Evolutionary conservation across 64 coral and sea anemone species (phyloP).

Genomic region (Montipora capricornis): DNA sequence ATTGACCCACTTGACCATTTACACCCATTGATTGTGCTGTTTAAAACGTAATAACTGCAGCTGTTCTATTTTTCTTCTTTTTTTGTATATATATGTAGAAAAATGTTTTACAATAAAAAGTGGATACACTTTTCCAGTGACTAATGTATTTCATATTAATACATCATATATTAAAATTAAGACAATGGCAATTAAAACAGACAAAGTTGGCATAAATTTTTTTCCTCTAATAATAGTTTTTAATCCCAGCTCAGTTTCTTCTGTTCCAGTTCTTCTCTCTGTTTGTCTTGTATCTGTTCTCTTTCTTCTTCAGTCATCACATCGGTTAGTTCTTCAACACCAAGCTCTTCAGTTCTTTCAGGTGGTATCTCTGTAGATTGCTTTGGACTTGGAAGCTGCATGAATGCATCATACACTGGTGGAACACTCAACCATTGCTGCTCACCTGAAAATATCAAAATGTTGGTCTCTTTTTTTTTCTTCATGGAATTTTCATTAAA

Average conservation of each 20-base stretch:
- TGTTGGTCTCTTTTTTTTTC: too few relatives aligned
- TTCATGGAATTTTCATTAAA: too few relatives aligned
- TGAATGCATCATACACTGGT: slow-evolving; percentile 49
- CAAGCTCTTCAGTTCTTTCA: slow-evolving; percentile 44
- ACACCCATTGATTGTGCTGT: too few relatives aligned
- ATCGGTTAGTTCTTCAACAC: slow-evolving; percentile 43
- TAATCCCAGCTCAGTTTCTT: slow-evolving; percentile 71
- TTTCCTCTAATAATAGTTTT: not conserved
- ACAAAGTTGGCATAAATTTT: not conserved
- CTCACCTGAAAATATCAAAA: slow-evolving; percentile 25
- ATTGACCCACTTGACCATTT: too few relatives aligned
- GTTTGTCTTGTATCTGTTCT: slow-evolving; percentile 63
- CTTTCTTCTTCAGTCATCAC: slow-evolving; percentile 16
- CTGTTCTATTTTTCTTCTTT: too few relatives aligned
- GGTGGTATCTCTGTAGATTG: not conserved
- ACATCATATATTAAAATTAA: too few relatives aligned
- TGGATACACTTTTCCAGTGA: too few relatives aligned
- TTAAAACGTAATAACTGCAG: too few relatives aligned
- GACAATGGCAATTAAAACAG: not conserved
- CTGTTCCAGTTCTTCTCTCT: slow-evolving; percentile 65
- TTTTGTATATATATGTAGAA: too few relatives aligned
- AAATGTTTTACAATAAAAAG: too few relatives aligned
- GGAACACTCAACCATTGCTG: slow-evolving; percentile 48
- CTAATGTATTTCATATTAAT: too few relatives aligned
- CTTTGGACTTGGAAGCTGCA: slow-evolving; percentile 45